Percentiles rank a stretch among this genome's conserved stretches.
These are phyloP conservation scores for Amblyopsis rosae DNA, from an alignment of 2,113 vertebrate species.

Conservation along the genomic window DNA sequence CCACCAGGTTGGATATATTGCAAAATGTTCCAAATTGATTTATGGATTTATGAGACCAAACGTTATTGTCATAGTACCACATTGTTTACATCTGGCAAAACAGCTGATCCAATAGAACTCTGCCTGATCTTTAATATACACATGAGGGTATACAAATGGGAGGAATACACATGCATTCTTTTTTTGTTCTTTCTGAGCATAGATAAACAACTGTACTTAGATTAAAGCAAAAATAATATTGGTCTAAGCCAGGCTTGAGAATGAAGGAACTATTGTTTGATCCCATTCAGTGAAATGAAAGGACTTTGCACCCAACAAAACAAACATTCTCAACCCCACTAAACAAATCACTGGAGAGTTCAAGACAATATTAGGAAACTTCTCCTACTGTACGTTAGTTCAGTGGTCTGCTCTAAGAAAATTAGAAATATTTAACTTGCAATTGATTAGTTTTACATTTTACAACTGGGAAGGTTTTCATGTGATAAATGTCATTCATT, in stretches of 20 bases:
- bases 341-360: background rate
- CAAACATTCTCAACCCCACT: background rate
- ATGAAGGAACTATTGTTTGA: background rate
- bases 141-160: too few species aligned
- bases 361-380: background rate
- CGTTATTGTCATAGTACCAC: too few species aligned
- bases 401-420: background rate
- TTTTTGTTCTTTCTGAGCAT: too few species aligned
- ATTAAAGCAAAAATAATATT: background rate
- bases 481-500: slow-evolving; percentile 5
- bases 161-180: too few species aligned
- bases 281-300: background rate
- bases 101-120: too few species aligned
- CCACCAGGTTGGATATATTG: too few species aligned
- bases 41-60: too few species aligned
- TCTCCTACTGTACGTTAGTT: background rate
- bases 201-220: background rate
- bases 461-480: background rate
- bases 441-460: background rate
- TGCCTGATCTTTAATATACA: too few species aligned
- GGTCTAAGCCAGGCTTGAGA: background rate
- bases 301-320: background rate
- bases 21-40: too few species aligned
- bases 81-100: too few species aligned
- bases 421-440: background rate